Evolutionary conservation across 2,113 vertebrate genomes (phyloP), one percentile per base, ranked within the genome.

Genomic region (Catharus fuscescens): DNA sequence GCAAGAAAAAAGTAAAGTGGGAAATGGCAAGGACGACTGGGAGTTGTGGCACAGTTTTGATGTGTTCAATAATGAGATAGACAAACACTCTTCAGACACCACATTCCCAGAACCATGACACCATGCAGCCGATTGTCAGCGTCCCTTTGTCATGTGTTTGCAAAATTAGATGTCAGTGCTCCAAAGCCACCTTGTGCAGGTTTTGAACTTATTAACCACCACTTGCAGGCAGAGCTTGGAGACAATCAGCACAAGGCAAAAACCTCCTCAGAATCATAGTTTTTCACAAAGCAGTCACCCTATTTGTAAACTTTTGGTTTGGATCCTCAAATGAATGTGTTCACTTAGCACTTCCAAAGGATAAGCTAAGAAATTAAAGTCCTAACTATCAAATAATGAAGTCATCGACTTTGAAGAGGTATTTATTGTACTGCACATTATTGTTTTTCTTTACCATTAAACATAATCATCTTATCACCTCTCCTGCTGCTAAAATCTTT

Each of bases 11-110:
- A 5, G 9, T n/a, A 80, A 64, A 76, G 8, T 29, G 40, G 60
- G 8, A 7, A 0, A 3, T 64, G 19, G 26, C 24, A n/a, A 48
- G 25, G 36, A 18, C 47, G 40, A 4, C 0, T 48, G 25, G 11
- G 31, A 59, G 21, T 17, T 70, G 23, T 13, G n/a, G 31, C 56
- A 42, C 8, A 70, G 20, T 19, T 81, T 56, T 73, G 45, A 29
- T 73, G 1, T 40, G 16, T 36, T 26, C 31, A 40, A 4, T 17
- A 57, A 40, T 17, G 45, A 50, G 67, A 66, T 2, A 1, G 47
- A 44, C 6, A 57, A 82, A 14, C 20, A 28, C 3, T 62, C 19
- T 36, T 71, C 54, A 57, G 12, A 25, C 12, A 84, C 17, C 18
- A 34, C 4, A 34, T 36, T 14, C 7, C 12, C 28, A 45, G 31